Evolutionary conservation across 2,113 vertebrate genomes (phyloP).

Genomic region (Tympanuchus pallidicinctus): DNA sequence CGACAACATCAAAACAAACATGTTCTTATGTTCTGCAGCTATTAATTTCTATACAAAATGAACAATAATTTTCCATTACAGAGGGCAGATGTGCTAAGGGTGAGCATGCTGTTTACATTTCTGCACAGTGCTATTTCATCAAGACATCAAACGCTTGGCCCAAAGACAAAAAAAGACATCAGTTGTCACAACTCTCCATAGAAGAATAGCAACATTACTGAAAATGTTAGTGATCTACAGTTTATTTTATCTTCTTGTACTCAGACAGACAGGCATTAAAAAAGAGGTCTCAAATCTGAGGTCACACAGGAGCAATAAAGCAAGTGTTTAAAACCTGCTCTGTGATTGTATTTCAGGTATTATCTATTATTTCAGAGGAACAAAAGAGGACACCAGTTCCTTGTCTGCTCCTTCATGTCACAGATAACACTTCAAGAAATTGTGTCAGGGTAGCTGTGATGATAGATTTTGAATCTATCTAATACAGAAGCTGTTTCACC

Average conservation of each 20-base stretch:
- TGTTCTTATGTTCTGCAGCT: not conserved
- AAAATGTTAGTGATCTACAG: constrained; percentile 2
- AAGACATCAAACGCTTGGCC: not conserved
- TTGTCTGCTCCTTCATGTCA: not conserved
- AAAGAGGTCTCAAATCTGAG: not conserved
- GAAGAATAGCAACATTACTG: not conserved
- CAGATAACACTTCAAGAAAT: constrained; percentile 3
- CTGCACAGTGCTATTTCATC: not conserved
- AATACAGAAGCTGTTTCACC: not conserved
- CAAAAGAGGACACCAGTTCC: not conserved
- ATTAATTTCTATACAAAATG: constrained; percentile 18
- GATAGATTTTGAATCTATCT: not conserved
- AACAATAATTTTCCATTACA: not conserved
- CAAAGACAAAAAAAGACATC: not conserved
- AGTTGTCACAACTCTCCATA: not conserved
- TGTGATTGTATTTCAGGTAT: not conserved
- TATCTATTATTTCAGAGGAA: not conserved
- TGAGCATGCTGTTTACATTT: not conserved
- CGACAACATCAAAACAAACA: not conserved
- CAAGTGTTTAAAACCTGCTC: not conserved
- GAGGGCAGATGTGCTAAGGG: not conserved
- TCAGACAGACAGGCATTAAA: not conserved
- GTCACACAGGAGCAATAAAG: constrained; percentile 14
- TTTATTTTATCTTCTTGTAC: not conserved
- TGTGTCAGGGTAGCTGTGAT: not conserved